Evolutionary conservation across 2,888 invertebrate species (phyloP).

Genomic region (Physocephala rufipes): DNA sequence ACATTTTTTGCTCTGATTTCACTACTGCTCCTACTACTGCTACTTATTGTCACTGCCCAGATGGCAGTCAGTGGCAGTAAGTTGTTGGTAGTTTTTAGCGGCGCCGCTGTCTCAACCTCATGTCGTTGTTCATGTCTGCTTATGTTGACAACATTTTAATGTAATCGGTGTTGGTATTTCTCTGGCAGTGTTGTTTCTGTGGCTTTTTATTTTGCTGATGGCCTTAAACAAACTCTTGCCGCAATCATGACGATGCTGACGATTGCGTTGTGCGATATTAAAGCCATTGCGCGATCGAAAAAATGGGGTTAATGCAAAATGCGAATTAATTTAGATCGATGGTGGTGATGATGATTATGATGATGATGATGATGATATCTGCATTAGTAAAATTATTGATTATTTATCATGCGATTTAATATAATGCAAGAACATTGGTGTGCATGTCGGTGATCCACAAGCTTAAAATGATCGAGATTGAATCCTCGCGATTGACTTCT

Average conservation of each 20-base stretch:
- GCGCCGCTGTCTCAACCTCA: conserved; percentile 16
- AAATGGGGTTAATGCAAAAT: conserved; percentile 2
- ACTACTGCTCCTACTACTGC: not conserved
- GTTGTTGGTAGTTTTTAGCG: conserved; percentile 4
- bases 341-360: not conserved
- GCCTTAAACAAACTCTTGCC: no score
- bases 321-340: conserved; percentile 3
- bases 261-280: not conserved
- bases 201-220: not conserved
- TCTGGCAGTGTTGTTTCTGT: not conserved
- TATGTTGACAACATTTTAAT: not conserved
- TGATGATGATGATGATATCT: not conserved
- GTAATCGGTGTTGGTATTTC: not conserved
- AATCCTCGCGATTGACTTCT: no score
- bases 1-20: conserved; percentile 10
- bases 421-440: not conserved
- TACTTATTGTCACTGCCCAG: no score
- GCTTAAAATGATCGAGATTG: no score
- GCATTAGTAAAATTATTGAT: no score
- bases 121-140: not conserved
- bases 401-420: no score
- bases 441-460: no score
- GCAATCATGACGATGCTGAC: not conserved
- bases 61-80: conserved; percentile 10
- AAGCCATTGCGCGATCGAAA: not conserved